Evolutionary conservation across 2,888 invertebrate genomes (phyloP).

Genomic region (Chloromyia formosa): DNA sequence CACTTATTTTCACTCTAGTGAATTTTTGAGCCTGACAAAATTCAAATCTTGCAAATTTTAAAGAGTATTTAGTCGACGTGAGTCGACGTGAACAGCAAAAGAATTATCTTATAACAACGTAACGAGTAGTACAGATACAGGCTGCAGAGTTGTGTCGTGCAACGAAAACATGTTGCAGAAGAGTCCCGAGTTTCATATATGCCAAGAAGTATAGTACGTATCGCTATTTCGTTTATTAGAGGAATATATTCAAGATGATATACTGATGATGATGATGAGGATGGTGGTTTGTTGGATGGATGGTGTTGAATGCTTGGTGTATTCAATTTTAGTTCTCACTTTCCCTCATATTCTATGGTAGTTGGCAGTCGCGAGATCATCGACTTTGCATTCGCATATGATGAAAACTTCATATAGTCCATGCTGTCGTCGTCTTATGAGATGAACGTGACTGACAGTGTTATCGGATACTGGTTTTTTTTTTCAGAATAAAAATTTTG

Average conservation of each 20-base stretch:
- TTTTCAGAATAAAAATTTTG: too few species aligned
- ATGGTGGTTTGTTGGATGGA: neutral
- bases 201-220: neutral
- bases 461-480: too few species aligned
- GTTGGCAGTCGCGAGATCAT: neutral
- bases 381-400: conserved; percentile 11
- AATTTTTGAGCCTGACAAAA: neutral
- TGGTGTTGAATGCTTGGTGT: neutral
- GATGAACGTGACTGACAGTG: too few species aligned
- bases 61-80: neutral
- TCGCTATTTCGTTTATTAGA: neutral
- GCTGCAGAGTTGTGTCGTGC: too few species aligned
- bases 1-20: neutral
- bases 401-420: neutral
- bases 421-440: too few species aligned
- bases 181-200: neutral
- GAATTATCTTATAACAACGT: neutral
- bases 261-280: neutral
- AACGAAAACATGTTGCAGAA: neutral
- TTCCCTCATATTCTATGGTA: conserved; percentile 2
- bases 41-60: neutral
- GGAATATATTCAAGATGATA: neutral
- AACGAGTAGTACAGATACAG: too few species aligned
- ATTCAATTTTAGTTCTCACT: conserved; percentile 14
- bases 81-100: neutral